Base-by-base conservation (phyloP, 1,140 invertebrate species). In the Eciton burchellii region DNA sequence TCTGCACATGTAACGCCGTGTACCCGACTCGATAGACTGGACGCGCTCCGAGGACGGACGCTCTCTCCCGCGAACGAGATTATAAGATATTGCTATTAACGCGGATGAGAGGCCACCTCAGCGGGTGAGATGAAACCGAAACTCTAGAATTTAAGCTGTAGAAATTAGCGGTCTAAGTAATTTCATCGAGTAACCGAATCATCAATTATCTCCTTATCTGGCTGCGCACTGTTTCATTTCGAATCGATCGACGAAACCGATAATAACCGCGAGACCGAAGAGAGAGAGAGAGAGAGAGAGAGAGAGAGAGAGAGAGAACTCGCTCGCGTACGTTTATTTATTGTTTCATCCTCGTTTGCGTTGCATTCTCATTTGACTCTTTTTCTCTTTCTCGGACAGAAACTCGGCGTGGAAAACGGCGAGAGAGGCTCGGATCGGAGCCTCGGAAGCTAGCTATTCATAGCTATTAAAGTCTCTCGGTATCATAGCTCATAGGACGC, bases 101-200 rank as follows among this genome's bases (percentile, higher is more conserved):
- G 83, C 85, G 72, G 59, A 88, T 81, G 91, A 92, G 88, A 90
- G 89, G 88, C 91, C 88, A 82, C 83, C 91, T 94, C 92, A 93
- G 93, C 91, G 93, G 93, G 92, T 93, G 93, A 94, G 93, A 92
- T 91, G 77, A 90, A 91, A 88, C 84, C 89, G 90, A 93, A 93
- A 92, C 88, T 89, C 87, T 94, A 94, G n/a, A n/a, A 90, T 83
- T 81, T 94, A 94, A 94, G 93, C 90, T 82, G 82, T 94, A 94
- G 91, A 88, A 84, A 88, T 89, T 90, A 90, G 84, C 85, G 84
- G 81, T 85, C 85, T 89, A 84, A 88, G 82, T 89, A 85, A 90
- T 88, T 87, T 86, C 63, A 83, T 86, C 73, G 49, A 71, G 59
- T 70, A 86, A 89, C 68, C 87, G 89, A 91, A 90, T 91, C 89